Evolutionary conservation across 1,140 invertebrate species (phyloP), one percentile per base, ranked within the genome.

Genomic region (Colletes latitarsis): DNA sequence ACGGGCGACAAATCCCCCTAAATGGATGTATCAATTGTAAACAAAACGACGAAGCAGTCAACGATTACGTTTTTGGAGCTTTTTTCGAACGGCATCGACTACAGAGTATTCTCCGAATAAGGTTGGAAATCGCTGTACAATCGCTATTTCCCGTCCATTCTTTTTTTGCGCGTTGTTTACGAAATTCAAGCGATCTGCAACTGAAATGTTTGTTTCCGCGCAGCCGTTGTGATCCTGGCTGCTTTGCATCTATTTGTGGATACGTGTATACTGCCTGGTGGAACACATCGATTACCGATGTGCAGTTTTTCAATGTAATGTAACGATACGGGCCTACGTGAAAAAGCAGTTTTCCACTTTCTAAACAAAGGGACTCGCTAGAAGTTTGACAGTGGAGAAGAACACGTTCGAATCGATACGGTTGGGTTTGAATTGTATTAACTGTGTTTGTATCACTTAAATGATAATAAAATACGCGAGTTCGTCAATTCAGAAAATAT

Each of bases 261-360:
- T 58, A 19, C 30, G 10, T 19, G 21, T 39, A 39, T 43, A 21
- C 6, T 39, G 43, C 41, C 21, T 6, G 10, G 39, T 60, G 21
- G 5, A 6, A 49, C 19, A 21, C 43, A 77, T 77, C 75, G 66
- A 77, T 77, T 77, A 70, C 55, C 75, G 43, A 77, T 70, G 58
- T 58, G 70, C 66, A 39, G 55, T 70, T 76, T n/a, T 52, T 15
- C 66, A 15, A 55, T 60, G 43, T 60, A 49, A 49, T 39, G 6
- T 0, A 1, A 1, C 46, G 19, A 60, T 49, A 57, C 57, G 30
- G 21, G 39, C 19, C 21, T 10, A 15, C 43, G 41, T 46, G 63
- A 49, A 43, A 60, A 70, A 70, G 55, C 43, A 19, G 53, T 8
- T 60, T 70, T 57, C 43, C 49, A 49, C 49, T 49, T 12, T 49